A percentile compares a stretch with the other conserved stretches of the same genome.
Conservation (phyloP, 2,888 invertebrate genomes). For the Xylota sylvarum region DNA sequence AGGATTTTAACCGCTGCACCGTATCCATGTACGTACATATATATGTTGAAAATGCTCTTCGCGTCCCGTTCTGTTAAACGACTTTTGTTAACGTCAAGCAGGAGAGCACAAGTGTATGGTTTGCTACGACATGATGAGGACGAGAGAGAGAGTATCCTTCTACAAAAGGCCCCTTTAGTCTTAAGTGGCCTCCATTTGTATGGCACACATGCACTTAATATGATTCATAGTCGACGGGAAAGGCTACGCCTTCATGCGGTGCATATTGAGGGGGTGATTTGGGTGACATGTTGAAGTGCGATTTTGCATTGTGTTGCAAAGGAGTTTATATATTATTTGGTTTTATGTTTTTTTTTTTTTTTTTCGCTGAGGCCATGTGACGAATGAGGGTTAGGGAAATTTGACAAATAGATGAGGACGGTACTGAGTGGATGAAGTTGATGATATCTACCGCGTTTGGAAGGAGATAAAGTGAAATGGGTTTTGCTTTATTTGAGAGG, state of each 20-base stretch:
- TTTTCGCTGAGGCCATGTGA: not conserved
- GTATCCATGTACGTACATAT: no score
- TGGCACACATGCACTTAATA: conserved; percentile 54
- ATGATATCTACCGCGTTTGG: conserved; percentile 8
- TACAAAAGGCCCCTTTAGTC: conserved; percentile 68
- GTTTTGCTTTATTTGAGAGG: not conserved
- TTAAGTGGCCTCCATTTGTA: conserved; percentile 75
- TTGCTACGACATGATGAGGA: conserved; percentile 10
- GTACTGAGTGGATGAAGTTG: conserved; percentile 14
- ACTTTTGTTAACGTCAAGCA: conserved; percentile 67
- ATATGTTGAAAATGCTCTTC: conserved; percentile 23
- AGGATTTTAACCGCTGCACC: conserved; percentile 41
- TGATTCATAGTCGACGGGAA: conserved; percentile 62
- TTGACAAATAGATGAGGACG: conserved; percentile 33
- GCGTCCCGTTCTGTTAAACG: conserved; percentile 65
- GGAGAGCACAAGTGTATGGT: conserved; percentile 35
- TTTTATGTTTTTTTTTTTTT: conserved; percentile 16
- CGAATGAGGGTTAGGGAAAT: conserved; percentile 11
- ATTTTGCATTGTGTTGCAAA: conserved; percentile 60
- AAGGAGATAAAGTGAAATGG: conserved; percentile 31
- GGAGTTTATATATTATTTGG: conserved; percentile 33
- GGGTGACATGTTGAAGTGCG: conserved; percentile 72
- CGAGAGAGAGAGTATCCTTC: conserved; percentile 44
- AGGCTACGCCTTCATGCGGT: conserved; percentile 20
- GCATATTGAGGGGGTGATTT: conserved; percentile 37